A percentile compares a stretch with the other conserved stretches of the same genome.
phyloP scores from a whole-genome alignment of 2,113 vertebrate genomes.

The Emydura subglobosa region DNA sequence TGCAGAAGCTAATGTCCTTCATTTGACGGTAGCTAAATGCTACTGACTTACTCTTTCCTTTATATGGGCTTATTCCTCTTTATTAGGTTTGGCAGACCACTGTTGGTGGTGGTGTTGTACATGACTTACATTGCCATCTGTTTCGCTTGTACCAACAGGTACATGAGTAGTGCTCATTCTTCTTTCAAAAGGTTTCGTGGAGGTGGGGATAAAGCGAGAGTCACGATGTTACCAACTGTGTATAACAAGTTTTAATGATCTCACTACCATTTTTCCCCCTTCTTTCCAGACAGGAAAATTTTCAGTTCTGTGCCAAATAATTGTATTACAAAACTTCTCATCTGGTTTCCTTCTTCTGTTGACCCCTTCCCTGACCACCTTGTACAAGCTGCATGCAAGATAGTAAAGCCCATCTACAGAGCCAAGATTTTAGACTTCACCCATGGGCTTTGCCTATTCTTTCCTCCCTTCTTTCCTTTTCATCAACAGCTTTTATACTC shows the following conservation, averaged over 20 bases:
- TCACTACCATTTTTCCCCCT: accelerated
- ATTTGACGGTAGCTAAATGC: not conserved
- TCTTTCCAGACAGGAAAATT: slow-evolving; percentile 3
- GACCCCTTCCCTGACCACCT: slow-evolving; percentile 17
- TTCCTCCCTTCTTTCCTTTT: not conserved
- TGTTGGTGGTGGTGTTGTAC: not conserved
- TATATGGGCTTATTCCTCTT: not conserved
- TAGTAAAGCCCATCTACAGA: not conserved
- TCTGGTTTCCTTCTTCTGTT: slow-evolving; percentile 19
- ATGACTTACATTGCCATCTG: not conserved
- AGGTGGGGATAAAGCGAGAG: not conserved
- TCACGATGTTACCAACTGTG: accelerated
- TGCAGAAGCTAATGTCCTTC: not conserved
- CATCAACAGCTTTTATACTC: slow-evolving; percentile 6
- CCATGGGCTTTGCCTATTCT: not conserved
- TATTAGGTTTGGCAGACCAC: accelerated
- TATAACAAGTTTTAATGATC: not conserved
- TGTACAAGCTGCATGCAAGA: not conserved
- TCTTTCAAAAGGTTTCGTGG: not conserved
- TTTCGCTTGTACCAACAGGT: not conserved
- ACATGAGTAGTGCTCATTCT: not conserved
- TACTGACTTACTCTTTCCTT: accelerated
- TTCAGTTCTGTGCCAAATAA: not conserved
- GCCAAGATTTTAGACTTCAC: accelerated
- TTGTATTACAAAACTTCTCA: slow-evolving; percentile 7